These are phyloP conservation scores for Drosophila buzzatii DNA, from an alignment of 2,888 invertebrate genomes.

Conservation along the genomic window DNA sequence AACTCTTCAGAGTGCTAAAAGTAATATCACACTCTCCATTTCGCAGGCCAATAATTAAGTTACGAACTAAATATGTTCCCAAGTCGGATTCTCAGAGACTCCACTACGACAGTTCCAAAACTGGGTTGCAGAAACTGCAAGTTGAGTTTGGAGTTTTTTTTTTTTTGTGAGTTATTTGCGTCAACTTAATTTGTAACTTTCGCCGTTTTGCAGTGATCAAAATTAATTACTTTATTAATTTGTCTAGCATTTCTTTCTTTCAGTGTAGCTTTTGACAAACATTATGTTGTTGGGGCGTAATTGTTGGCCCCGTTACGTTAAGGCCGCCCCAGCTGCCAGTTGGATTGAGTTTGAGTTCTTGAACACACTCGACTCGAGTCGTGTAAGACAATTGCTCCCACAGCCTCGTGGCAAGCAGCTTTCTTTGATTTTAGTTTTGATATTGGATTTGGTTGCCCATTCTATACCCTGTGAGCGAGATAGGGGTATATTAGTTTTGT, in stretches of 20 bases:
- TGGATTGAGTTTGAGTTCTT: constrained; percentile 49
- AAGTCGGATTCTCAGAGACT: background rate
- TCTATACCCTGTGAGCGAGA: background rate
- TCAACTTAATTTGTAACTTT: constrained; percentile 63
- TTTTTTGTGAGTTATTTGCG: background rate
- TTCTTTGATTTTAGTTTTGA: constrained; percentile 56
- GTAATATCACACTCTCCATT: constrained; percentile 19
- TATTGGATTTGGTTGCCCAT: constrained; percentile 27
- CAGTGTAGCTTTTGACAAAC: constrained; percentile 55
- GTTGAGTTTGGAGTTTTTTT: constrained; percentile 1
- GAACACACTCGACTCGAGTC: constrained; percentile 57
- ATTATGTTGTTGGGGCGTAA: constrained; percentile 75
- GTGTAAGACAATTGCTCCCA: constrained; percentile 74
- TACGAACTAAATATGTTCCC: background rate
- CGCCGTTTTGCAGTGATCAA: constrained; percentile 34
- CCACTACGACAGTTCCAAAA: background rate
- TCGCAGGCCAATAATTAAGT: constrained; percentile 24
- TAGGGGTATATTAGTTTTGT: background rate
- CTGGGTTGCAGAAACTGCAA: constrained; percentile 62
- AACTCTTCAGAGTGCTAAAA: constrained; percentile 2
- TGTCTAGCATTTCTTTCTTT: constrained; percentile 39
- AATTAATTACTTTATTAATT: constrained; percentile 70
- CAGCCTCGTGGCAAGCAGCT: constrained; percentile 64
- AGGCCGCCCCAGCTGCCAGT: constrained; percentile 5
- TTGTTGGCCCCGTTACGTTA: constrained; percentile 70